Evolutionary conservation across 2,113 vertebrate genomes (phyloP), one percentile per base, ranked within the genome.

Genomic region (Antidorcas marsupialis): DNA sequence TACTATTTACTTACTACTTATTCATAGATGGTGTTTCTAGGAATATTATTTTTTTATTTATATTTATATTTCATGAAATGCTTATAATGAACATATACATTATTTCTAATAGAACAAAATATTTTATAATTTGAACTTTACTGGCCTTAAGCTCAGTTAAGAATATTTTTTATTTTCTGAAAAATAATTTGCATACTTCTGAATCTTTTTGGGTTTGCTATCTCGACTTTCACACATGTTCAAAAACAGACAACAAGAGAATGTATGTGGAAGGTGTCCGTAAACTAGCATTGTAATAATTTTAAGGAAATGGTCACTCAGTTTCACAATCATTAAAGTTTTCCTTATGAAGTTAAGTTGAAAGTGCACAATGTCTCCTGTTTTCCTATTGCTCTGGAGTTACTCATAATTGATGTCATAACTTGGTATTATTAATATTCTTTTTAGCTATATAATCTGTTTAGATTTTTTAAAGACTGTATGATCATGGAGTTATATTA

Each of bases 181-280:
- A 1, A 17, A 47, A 4, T 2, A 3, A 1, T 9, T 11, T 23
- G 1, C n/a, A 55, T 27, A 12, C 7, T 57, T 36, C 23, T 25
- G 6, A 45, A 15, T 45, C 16, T n/a, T 27, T 7, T 13, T 19
- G 13, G 7, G 2, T 62, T 43, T 50, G 45, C 6, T 52, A 1
- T 15, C 53, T 76, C 28, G 45, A 16, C 9, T 82, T 43, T 83
- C 59, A 28, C 6, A 30, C 2, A 1, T 3, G 33, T 39, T 59
- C 19, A 45, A 43, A 30, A 87, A 17, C 15, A 25, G 14, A 55
- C 14, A 25, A 7, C 43, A 14, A 53, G 6, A 11, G 8, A 47
- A 60, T 53, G 39, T 8, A 45, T 3, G 6, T 76, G 39, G 23
- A 67, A 67, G 17, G 8, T 67, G 33, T 67, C 64, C 0, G 0